A percentile compares a stretch with the other conserved stretches of the same genome.
phyloP scores from a whole-genome alignment of 1,140 invertebrate genomes.

The Ceratina japonica region DNA sequence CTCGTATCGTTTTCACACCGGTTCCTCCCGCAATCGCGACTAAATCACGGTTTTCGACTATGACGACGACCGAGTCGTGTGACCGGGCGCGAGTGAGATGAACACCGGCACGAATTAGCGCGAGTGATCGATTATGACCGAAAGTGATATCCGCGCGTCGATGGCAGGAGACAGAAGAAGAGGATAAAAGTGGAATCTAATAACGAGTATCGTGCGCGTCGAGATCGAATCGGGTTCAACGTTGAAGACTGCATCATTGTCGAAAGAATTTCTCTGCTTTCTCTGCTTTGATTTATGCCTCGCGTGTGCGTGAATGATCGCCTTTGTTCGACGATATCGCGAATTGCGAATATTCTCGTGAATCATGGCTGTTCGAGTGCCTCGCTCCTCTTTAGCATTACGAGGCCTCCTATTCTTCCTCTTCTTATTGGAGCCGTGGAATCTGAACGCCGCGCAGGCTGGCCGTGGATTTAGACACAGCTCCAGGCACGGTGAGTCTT shows the following conservation, averaged over 20 bases:
- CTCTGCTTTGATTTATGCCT: constrained; percentile 19
- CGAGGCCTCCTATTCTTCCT: constrained; percentile 54
- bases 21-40: background rate
- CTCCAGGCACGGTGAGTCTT: constrained; percentile 67
- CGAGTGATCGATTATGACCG: constrained; percentile 32
- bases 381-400: constrained; percentile 45
- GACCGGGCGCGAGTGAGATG: background rate
- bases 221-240: background rate
- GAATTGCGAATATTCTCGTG: constrained; percentile 55
- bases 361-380: constrained; percentile 67
- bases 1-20: background rate
- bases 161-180: constrained; percentile 15
- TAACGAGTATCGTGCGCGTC: constrained; percentile 17
- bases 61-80: background rate
- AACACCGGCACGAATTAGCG: constrained; percentile 38
- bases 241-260: background rate
- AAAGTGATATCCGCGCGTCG: constrained; percentile 26
- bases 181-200: constrained; percentile 20
- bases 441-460: constrained; percentile 60
- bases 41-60: background rate
- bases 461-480: constrained; percentile 69
- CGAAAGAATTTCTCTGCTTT: constrained; percentile 22
- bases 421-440: constrained; percentile 64
- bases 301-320: constrained; percentile 55
- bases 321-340: constrained; percentile 51